These are phyloP conservation scores for Trissolcus basalis DNA, from an alignment of 1,140 invertebrate species.

Conservation along the genomic window DNA sequence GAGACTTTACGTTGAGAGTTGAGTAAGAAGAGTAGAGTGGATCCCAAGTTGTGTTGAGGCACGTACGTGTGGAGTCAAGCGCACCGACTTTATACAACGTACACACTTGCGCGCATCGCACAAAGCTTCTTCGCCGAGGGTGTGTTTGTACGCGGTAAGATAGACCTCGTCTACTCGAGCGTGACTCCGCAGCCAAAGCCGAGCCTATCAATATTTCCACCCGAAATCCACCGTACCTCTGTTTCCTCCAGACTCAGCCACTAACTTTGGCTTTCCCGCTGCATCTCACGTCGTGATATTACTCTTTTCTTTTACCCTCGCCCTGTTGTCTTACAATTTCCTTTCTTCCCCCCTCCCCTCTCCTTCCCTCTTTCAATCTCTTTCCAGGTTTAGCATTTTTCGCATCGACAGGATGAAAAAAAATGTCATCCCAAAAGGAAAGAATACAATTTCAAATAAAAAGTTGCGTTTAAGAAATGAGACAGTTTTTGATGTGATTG, in stretches of 20 bases:
- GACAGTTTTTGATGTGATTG: too few relatives aligned
- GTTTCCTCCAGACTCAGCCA: slow-evolving; percentile 39
- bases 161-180: slow-evolving; percentile 74
- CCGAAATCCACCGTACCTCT: slow-evolving; percentile 64
- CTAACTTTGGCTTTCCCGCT: slow-evolving; percentile 23
- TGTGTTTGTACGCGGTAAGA: slow-evolving; percentile 61
- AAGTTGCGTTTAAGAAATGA: too few relatives aligned
- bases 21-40: slow-evolving; percentile 57
- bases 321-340: slow-evolving; percentile 20
- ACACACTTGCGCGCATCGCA: not conserved
- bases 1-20: slow-evolving; percentile 62
- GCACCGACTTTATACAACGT: slow-evolving; percentile 23
- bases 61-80: slow-evolving; percentile 36
- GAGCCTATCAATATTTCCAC: slow-evolving; percentile 76
- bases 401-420: too few relatives aligned
- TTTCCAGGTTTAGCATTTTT: too few relatives aligned
- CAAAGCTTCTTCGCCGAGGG: not conserved
- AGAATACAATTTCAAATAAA: too few relatives aligned
- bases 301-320: slow-evolving; percentile 37
- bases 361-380: too few relatives aligned
- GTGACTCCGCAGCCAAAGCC: slow-evolving; percentile 74
- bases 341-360: not conserved
- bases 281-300: slow-evolving; percentile 41
- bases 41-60: slow-evolving; percentile 32
- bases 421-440: too few relatives aligned